These are phyloP conservation scores for Sandelia bainsii DNA, from an alignment of 2,797 vertebrate genomes.

Conservation along the genomic window DNA sequence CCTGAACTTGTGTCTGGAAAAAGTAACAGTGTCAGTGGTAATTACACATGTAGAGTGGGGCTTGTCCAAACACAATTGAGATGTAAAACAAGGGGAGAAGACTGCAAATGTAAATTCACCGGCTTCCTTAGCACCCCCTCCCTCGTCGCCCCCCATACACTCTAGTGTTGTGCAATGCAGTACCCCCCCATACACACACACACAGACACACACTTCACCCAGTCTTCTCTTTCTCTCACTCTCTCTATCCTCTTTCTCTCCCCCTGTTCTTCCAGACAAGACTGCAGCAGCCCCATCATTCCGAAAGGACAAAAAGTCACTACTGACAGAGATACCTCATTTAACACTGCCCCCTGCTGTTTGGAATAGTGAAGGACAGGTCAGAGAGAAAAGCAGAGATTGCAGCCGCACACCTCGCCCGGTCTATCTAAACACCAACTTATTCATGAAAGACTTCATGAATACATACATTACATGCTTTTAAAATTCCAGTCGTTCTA, in stretches of 20 bases:
- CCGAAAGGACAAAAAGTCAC: slow-evolving; percentile 77
- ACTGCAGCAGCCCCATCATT: slow-evolving; percentile 77
- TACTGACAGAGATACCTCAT: slow-evolving; percentile 67
- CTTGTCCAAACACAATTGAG: slow-evolving; percentile 85
- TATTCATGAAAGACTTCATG: slow-evolving; percentile 67
- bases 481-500: slow-evolving; percentile 53
- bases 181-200: slow-evolving; percentile 16
- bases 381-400: slow-evolving; percentile 1
- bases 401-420: slow-evolving; percentile 22
- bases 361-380: slow-evolving; percentile 25
- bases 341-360: slow-evolving; percentile 86
- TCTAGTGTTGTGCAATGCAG: slow-evolving; percentile 84
- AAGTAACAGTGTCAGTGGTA: slow-evolving; percentile 82
- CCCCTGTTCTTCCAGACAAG: slow-evolving; percentile 69
- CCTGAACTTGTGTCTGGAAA: slow-evolving; percentile 76
- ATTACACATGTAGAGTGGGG: slow-evolving; percentile 82
- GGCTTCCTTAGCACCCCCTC: slow-evolving; percentile 57
- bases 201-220: not conserved
- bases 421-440: slow-evolving; percentile 55
- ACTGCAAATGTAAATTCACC: slow-evolving; percentile 73
- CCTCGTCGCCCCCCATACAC: slow-evolving; percentile 50
- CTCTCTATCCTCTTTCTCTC: slow-evolving; percentile 35
- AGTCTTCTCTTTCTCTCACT: slow-evolving; percentile 19
- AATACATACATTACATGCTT: slow-evolving; percentile 65
- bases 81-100: slow-evolving; percentile 77